Evolutionary conservation across 2,113 vertebrate genomes (phyloP).

Genomic region (Callaeas wilsoni): DNA sequence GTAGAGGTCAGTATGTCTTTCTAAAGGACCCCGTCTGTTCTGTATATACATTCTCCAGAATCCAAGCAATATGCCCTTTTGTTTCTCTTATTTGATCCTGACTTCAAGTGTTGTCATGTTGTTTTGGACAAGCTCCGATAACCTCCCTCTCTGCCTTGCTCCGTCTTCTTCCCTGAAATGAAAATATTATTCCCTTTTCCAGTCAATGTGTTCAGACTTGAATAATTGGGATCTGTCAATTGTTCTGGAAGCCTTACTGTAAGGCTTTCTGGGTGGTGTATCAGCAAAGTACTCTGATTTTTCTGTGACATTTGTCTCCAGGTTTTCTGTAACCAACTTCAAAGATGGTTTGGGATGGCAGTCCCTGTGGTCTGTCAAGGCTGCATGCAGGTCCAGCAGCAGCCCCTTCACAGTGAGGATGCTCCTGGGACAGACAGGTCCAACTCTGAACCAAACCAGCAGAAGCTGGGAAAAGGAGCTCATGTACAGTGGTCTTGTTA

Average conservation of each 20-base stretch:
- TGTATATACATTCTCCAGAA: background rate
- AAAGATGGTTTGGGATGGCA: background rate
- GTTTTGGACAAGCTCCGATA: background rate
- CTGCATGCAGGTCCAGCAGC: background rate
- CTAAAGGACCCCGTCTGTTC: slow-evolving; percentile 11
- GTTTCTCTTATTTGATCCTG: background rate
- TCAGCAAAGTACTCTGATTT: background rate
- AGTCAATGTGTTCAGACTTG: background rate
- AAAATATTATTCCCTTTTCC: background rate
- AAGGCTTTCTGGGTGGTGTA: background rate
- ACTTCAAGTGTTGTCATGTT: background rate
- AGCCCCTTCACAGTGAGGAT: background rate
- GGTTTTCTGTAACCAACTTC: background rate
- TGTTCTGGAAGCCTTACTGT: background rate
- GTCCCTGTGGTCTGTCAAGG: background rate
- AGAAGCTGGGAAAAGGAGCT: background rate
- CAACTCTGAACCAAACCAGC: background rate
- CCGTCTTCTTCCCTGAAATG: background rate
- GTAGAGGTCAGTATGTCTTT: slow-evolving; percentile 69
- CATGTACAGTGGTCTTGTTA: fast-evolving
- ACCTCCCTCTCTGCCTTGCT: background rate
- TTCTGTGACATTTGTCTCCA: background rate
- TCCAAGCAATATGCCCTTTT: background rate
- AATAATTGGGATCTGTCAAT: background rate
- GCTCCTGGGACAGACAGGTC: background rate